phyloP scores from a whole-genome alignment of 2,888 invertebrate species.

The Neocrepidodera transversa region DNA sequence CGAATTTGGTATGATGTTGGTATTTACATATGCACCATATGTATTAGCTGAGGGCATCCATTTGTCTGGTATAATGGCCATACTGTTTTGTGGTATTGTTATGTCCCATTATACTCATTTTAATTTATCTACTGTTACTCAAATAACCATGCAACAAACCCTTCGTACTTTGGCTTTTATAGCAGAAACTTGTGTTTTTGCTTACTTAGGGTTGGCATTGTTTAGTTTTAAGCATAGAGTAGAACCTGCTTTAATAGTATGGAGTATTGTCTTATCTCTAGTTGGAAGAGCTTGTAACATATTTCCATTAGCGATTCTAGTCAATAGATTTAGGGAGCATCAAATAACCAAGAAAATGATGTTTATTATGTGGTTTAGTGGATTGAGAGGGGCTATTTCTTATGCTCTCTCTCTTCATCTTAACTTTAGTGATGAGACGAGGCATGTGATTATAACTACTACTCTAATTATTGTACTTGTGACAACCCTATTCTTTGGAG shows the following conservation, averaged over 20 bases:
- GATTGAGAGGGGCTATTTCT: slow-evolving; percentile 95
- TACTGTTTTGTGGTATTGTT: slow-evolving; percentile 97
- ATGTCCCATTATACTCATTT: slow-evolving; percentile 99
- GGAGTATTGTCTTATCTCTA: slow-evolving; percentile 92
- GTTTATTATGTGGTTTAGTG: slow-evolving; percentile 99
- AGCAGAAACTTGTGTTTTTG: slow-evolving; percentile 98
- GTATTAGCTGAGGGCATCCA: slow-evolving; percentile 90
- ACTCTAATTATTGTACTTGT: slow-evolving; percentile 97
- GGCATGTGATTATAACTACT: slow-evolving; percentile 96
- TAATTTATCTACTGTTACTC: slow-evolving; percentile 96
- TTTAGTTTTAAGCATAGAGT: slow-evolving; percentile 95
- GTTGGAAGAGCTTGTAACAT: slow-evolving; percentile 96
- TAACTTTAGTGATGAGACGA: slow-evolving; percentile 91
- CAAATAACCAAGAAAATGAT: slow-evolving; percentile 98
- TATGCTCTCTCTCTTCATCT: slow-evolving; percentile 96
- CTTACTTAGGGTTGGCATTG: slow-evolving; percentile 93
- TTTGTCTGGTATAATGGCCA: slow-evolving; percentile 94
- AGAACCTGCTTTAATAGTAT: slow-evolving; percentile 89
- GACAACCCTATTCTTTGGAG: slow-evolving; percentile 94
- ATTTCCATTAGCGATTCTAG: slow-evolving; percentile 90
- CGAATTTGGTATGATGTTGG: slow-evolving; percentile 98
- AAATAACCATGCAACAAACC: slow-evolving; percentile 99
- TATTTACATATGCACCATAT: slow-evolving; percentile 98
- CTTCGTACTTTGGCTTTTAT: slow-evolving; percentile 97
- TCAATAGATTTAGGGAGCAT: slow-evolving; percentile 96